Evolutionary conservation across 2,113 vertebrate genomes (phyloP).

Genomic region (Ahaetulla prasina): DNA sequence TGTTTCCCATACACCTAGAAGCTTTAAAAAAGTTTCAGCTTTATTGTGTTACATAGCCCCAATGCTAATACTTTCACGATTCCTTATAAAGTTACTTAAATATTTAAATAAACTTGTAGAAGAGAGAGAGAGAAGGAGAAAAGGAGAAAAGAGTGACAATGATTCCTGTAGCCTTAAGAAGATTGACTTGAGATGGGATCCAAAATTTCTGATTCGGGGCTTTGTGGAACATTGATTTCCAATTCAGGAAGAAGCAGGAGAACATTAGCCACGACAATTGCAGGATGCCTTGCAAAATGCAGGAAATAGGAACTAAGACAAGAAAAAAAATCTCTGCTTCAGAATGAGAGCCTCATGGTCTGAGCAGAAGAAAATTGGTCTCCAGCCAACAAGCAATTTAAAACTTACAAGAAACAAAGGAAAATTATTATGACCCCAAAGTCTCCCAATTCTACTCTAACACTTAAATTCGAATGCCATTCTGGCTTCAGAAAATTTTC

Average conservation of each 20-base stretch:
- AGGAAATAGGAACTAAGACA: not conserved
- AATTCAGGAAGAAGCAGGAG: slow-evolving; percentile 6
- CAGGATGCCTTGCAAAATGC: slow-evolving; percentile 1
- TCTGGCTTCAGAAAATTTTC: slow-evolving; percentile 31
- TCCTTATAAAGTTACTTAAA: slow-evolving; percentile 14
- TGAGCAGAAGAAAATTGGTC: slow-evolving; percentile 10
- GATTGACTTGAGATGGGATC: slow-evolving; percentile 14
- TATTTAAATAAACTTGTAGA: slow-evolving; percentile 3
- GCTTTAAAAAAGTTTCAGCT: not conserved
- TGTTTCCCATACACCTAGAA: not conserved
- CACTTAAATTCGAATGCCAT: not conserved
- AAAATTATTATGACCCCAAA: slow-evolving; percentile 30
- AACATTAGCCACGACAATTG: slow-evolving; percentile 21
- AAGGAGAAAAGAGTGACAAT: not conserved
- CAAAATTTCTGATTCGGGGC: slow-evolving; percentile 4
- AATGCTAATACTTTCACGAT: slow-evolving; percentile 18
- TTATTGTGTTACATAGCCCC: not conserved
- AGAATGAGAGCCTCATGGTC: not conserved
- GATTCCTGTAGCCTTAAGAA: not conserved
- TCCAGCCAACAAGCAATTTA: slow-evolving; percentile 34
- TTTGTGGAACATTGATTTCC: slow-evolving; percentile 13
- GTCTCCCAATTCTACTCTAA: not conserved
- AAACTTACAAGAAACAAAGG: slow-evolving; percentile 48
- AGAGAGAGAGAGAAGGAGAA: not conserved
- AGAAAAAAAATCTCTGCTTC: slow-evolving; percentile 16